Evolutionary conservation across 2,113 vertebrate genomes (phyloP), one percentile per base, ranked within the genome.

Genomic region (Nestor notabilis): DNA sequence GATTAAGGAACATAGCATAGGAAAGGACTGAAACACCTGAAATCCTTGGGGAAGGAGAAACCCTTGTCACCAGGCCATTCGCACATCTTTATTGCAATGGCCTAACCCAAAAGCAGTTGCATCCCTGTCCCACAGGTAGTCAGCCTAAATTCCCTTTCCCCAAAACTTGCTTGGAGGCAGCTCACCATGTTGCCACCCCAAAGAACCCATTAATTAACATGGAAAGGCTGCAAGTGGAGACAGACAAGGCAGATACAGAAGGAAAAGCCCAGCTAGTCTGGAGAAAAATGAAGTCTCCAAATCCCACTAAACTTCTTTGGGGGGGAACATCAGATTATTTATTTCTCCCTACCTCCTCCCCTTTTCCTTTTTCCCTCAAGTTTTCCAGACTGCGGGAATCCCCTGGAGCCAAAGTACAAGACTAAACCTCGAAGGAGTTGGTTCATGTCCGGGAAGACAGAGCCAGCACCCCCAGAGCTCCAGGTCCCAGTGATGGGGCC

Each of bases 401-500:
- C 15, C n/a, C n/a, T 24, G n/a, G 29, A 47, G 27, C 17, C 47
- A 17, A 58, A 65, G 5, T 2, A 3, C 41, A 11, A 27, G 52
- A 43, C 11, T 2, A 33, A 52, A 5, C 18, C 29, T 37, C 20
- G 24, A 33, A 41, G 79, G 20, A 80, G 15, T 14, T 31, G 39
- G 24, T 23, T 31, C 7, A 2, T 13, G 2, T 3, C 39, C 5
- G n/a, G 10, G 24, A 17, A 7, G 31, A 3, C 14, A 37, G 16
- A 21, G 3, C 17, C 61, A 33, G 43, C 49, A 17, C 3, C 3
- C 20, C 31, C 52, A 25, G 21, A 29, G 4, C 41, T 31, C 65
- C 31, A 0, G 2, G 3, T 11, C 46, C 46, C 58, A 4, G 7
- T 1, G 11, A 5, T 13, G 39, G 39, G 37, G 5, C 39, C 44